Conservation (phyloP, 2,113 vertebrate species). For the Nothobranchius furzeri region DNA sequence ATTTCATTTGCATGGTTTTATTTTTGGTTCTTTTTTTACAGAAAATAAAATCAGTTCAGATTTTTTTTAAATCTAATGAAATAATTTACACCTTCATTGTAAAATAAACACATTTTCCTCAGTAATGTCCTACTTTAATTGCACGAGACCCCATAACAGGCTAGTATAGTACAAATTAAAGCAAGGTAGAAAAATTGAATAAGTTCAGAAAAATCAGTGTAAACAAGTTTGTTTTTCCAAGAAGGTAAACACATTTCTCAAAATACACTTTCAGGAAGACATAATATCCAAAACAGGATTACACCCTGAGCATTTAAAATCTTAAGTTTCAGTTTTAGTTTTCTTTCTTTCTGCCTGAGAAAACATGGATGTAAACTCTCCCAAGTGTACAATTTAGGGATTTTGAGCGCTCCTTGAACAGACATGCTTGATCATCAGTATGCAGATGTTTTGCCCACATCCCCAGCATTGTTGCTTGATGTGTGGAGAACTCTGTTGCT, state of each 20-base stretch:
- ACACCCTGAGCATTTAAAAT: neutral
- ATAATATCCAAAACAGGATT: neutral
- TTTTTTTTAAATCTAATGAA: slow-evolving; percentile 9
- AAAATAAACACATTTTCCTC: slow-evolving; percentile 45
- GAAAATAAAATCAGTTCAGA: neutral
- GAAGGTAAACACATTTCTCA: neutral
- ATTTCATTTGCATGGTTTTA: slow-evolving; percentile 16
- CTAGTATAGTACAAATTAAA: neutral
- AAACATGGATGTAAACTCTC: neutral
- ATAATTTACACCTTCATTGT: neutral
- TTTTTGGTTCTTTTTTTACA: neutral
- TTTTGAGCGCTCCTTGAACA: slow-evolving; percentile 1
- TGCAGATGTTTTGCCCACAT: slow-evolving; percentile 68
- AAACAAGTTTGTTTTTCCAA: neutral
- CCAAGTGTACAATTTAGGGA: too few relatives aligned
- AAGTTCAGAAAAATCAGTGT: neutral
- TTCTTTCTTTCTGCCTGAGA: neutral
- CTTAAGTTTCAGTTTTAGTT: neutral
- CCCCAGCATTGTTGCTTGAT: slow-evolving; percentile 64
- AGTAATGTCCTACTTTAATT: slow-evolving; percentile 24
- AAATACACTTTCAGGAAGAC: neutral
- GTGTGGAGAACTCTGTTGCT: slow-evolving; percentile 41
- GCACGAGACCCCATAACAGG: neutral
- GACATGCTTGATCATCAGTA: slow-evolving; percentile 60
- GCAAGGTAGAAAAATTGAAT: neutral